phyloP scores from a whole-genome alignment of 2,797 vertebrate species.

The Cercopithecus neglectus region DNA sequence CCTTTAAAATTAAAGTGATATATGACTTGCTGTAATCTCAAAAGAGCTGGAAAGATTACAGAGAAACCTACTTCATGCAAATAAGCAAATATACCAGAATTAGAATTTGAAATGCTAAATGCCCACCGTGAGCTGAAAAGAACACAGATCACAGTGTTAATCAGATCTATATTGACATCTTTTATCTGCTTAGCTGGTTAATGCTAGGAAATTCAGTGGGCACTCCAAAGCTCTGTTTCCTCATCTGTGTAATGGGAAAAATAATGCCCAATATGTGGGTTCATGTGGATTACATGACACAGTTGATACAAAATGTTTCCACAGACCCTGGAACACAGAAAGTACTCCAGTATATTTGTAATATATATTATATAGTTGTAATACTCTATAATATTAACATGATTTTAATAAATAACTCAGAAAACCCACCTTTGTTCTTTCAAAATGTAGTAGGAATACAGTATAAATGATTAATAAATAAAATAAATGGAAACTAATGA shows the following conservation, averaged over 20 bases:
- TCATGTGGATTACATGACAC: background rate
- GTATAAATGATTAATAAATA: background rate
- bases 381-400: background rate
- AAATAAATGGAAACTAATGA: background rate
- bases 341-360: background rate
- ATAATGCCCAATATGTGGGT: background rate
- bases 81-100: background rate
- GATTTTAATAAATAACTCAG: background rate
- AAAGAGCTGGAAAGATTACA: background rate
- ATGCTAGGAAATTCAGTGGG: background rate
- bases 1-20: constrained; percentile 4
- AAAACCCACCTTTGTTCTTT: background rate
- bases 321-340: background rate
- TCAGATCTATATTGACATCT: background rate
- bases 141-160: background rate
- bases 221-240: background rate
- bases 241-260: background rate
- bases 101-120: background rate
- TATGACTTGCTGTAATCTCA: background rate
- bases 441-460: background rate
- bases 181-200: background rate
- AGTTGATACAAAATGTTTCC: background rate
- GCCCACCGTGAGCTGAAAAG: background rate
- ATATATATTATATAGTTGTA: background rate
- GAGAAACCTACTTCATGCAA: background rate